Evolutionary conservation across 2,888 invertebrate species (phyloP), one percentile per base, ranked within the genome.

Genomic region (Bhutanitis thaidina): DNA sequence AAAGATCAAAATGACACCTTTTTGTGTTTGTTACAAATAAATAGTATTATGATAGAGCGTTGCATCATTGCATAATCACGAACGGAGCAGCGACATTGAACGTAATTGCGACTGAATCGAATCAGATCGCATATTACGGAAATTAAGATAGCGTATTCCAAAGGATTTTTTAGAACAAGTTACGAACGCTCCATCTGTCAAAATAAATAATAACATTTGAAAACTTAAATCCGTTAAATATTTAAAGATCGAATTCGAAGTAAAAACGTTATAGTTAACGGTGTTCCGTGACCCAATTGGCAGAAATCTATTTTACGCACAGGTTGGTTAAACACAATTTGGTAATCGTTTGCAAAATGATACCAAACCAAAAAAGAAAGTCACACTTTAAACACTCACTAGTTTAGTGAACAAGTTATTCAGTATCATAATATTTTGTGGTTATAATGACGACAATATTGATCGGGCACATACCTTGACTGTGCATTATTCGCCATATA

Each of bases 241-340:
- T 86, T 85, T 81, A 76, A 88, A 85, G 86, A 83, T 80, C 76
- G 66, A 85, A 84, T 85, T 86, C 81, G 85, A 88, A 88, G 83
- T 64, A 77, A 81, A 86, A 77, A 82, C 87, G 87, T 84, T 86
- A 79, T 68, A 61, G 38, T 59, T 65, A 77, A 79, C 76, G 75
- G 69, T 61, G 62, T 56, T 58, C 60, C 54, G 43, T 32, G 45
- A 55, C 39, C 36, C 43, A 43, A 39, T 25, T 43, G 36, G 45
- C 39, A 13, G 16, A 30, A 29, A 41, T 32, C 10, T 41, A 14
- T 43, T 48, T 48, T 9, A 9, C 14, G 16, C 37, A 40, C 34
- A 35, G 45, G 13, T 15, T 13, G n/a, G n/a, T n/a, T n/a, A n/a
- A n/a, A n/a, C n/a, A n/a, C 20, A 38, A 37, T 37, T 8, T 25